Base-by-base conservation (phyloP, 2,113 vertebrate genomes). In the Tachycineta bicolor region DNA sequence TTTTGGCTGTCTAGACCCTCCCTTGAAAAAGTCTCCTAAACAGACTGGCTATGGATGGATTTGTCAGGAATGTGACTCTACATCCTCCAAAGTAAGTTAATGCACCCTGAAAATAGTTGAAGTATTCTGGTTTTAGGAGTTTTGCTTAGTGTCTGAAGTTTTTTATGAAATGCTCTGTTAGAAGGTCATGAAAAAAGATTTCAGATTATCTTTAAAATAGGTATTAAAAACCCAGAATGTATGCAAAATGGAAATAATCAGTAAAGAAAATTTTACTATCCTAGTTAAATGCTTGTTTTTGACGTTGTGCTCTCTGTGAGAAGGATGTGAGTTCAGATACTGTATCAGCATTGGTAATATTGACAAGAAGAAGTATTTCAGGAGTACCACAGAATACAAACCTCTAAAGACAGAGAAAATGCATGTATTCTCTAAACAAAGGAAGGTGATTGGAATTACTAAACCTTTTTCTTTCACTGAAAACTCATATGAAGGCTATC, bases 1-100 rank as follows among this genome's bases (percentile, higher is more conserved):
- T 97, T 99, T 99, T 65, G 99, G 99, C 65, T 99, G 99, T 92
- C 97, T 99, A 97, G 99, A 99, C 96, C 99, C 99, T 97, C 99
- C 99, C n/a, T 97, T 99, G 97, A 99, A 99, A 98, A 99, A 99
- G 95, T 99, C 99, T 77, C 99, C 99, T 77, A 99, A 99, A 94
- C 99, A 99, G 97, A 99, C 99, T 19, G 99, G 99, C 73, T 99
- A 99, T 84, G 99, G 99, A 76, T 99, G 99, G 99, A 99, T 99
- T 97, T 99, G 99, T 98, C 99, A 99, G 95, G 99, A 99, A 87
- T 99, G 99, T 97, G 99, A 99, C 97, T 99, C 98, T 63, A 99
- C 99, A 11, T 99, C 99, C 87, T 99, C 99, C 83, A 99, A 99
- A 99, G 99, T 99, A 98, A 99, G 98, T 90, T 83, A 73, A 69